Percentiles rank a stretch among this genome's conserved stretches.
Conservation (phyloP, 92 coral and sea anemone genomes). For the Palythoa grandiflora region DNA sequence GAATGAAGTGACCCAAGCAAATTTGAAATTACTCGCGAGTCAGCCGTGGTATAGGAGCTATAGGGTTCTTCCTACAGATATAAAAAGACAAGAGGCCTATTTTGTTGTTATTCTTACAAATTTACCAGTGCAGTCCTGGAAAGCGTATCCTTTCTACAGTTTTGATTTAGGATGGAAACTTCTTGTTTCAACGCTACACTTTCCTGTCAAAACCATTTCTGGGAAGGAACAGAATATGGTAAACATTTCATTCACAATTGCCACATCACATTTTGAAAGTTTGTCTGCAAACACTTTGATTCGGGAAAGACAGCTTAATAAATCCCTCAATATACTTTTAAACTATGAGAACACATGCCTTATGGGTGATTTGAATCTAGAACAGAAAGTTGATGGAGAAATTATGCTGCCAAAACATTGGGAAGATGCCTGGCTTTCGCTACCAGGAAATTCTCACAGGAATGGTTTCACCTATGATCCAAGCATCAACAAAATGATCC, state of each 20-base stretch:
- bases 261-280: slow-evolving; percentile 74
- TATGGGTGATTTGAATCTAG: slow-evolving; percentile 82
- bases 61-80: slow-evolving; percentile 16
- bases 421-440: slow-evolving; percentile 74
- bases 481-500: slow-evolving; percentile 40
- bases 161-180: slow-evolving; percentile 66
- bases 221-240: neutral
- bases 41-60: slow-evolving; percentile 27
- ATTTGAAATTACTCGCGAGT: slow-evolving; percentile 46
- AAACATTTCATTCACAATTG: slow-evolving; percentile 57
- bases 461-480: slow-evolving; percentile 81
- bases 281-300: slow-evolving; percentile 48
- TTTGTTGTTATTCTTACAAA: slow-evolving; percentile 63
- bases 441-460: slow-evolving; percentile 51
- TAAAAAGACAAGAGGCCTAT: slow-evolving; percentile 45
- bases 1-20: slow-evolving; percentile 74
- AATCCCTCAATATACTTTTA: slow-evolving; percentile 57
- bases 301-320: slow-evolving; percentile 67
- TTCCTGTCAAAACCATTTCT: neutral
- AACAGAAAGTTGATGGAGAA: slow-evolving; percentile 71
- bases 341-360: slow-evolving; percentile 61
- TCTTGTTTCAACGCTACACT: slow-evolving; percentile 58
- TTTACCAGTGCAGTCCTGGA: slow-evolving; percentile 66
- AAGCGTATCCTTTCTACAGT: slow-evolving; percentile 56
- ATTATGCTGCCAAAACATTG: slow-evolving; percentile 69